Evolutionary conservation across 2,888 invertebrate genomes (phyloP).

Genomic region (Hymenopus coronatus): DNA sequence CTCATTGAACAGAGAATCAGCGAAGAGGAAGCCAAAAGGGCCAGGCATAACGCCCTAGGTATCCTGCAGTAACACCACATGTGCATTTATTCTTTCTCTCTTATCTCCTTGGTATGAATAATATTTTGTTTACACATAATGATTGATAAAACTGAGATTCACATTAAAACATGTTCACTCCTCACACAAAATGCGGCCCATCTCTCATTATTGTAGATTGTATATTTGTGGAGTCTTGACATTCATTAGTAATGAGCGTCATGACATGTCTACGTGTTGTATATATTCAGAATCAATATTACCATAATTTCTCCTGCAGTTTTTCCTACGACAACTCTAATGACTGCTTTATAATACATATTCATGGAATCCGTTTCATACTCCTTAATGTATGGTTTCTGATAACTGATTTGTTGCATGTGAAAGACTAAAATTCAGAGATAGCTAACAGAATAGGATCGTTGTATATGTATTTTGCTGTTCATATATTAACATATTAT

Average conservation of each 20-base stretch:
- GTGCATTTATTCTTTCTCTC: slow-evolving; percentile 21
- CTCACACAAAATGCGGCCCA: background rate
- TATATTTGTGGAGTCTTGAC: background rate
- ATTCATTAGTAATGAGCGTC: background rate
- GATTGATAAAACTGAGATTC: background rate
- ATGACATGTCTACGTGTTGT: background rate
- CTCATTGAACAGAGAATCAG: slow-evolving; percentile 95
- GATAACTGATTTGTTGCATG: background rate
- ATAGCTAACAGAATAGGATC: background rate
- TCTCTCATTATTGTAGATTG: background rate
- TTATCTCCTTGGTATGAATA: background rate
- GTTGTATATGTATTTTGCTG: slow-evolving; percentile 7
- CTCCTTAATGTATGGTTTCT: slow-evolving; percentile 4
- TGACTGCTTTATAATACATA: background rate
- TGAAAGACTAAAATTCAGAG: background rate
- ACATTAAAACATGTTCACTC: background rate
- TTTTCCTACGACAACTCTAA: background rate
- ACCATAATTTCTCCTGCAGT: background rate
- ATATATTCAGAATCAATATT: background rate
- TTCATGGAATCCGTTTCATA: slow-evolving; percentile 3
- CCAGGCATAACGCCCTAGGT: slow-evolving; percentile 64
- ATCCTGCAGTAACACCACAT: slow-evolving; percentile 21
- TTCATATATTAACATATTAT: background rate
- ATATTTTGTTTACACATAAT: background rate
- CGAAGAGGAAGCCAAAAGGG: slow-evolving; percentile 93